Percentiles rank a stretch among this genome's conserved stretches.
Conservation (phyloP, 37 sponge, comb jelly and placozoan genomes). For the Axinella damicornis region DNA sequence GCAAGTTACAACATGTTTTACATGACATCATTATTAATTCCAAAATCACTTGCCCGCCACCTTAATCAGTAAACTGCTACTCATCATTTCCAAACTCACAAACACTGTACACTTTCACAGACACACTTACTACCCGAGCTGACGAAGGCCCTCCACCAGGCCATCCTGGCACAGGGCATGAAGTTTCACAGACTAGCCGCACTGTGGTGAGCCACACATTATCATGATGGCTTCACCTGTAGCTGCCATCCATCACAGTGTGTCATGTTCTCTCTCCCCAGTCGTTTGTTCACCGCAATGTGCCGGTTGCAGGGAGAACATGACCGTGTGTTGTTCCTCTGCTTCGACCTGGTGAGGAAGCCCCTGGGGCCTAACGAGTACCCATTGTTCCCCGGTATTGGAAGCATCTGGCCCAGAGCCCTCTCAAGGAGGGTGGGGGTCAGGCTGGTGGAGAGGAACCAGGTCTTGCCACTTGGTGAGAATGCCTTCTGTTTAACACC, state of each 20-base stretch:
- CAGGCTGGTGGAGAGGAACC: neutral
- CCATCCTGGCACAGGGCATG: slow-evolving; percentile 21
- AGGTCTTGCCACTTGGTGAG: neutral
- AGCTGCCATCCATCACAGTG: neutral
- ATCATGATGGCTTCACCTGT: neutral
- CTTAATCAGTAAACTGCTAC: too few species aligned
- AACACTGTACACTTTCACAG: neutral
- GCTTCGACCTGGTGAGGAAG: slow-evolving; percentile 57
- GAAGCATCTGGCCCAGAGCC: slow-evolving; percentile 54
- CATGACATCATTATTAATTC: too few species aligned
- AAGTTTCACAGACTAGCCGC: slow-evolving; percentile 52
- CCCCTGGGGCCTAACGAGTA: slow-evolving; percentile 42
- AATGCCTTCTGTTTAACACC: too few species aligned
- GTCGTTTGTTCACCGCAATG: slow-evolving; percentile 63
- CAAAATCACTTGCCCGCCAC: too few species aligned
- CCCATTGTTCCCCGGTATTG: slow-evolving; percentile 20
- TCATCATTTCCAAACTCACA: too few species aligned
- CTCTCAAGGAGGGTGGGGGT: slow-evolving; percentile 19
- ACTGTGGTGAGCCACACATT: slow-evolving; percentile 29
- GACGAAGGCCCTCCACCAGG: slow-evolving; percentile 32
- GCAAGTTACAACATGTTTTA: too few species aligned
- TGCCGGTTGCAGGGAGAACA: slow-evolving; percentile 52
- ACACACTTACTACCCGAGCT: slow-evolving; percentile 22
- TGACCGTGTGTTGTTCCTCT: slow-evolving; percentile 49
- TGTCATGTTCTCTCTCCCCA: neutral